Evolutionary conservation across 2,797 vertebrate genomes (phyloP), one percentile per base, ranked within the genome.

Genomic region (Eospalax fontanierii): DNA sequence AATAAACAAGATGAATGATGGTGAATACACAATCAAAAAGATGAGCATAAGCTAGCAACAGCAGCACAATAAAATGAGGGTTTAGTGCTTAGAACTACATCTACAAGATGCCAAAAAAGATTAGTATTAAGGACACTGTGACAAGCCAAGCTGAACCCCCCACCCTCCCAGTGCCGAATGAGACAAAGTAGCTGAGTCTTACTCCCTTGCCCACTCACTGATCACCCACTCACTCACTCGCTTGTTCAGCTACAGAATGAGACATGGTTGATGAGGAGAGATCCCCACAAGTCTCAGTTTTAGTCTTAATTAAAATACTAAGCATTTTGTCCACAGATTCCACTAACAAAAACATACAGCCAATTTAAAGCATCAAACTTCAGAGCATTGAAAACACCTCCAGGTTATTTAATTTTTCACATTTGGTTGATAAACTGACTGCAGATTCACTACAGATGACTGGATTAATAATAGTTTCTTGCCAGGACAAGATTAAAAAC

Each of bases 21-120:
- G 93, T 87, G 94, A 84, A 86, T 57, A 96, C 79, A 87, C 95
- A 97, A 97, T 97, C 83, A 95, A 97, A 97, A 98, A 97, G 93
- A 91, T 96, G 96, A 89, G 97, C 38, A 33, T 75, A 96, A 97
- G 87, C 97, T 89, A 97, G 98, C 88, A 15, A 97, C 0, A 85
- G 98, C 98, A 98, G 97, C 98, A 98, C 96, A 97, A 92, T 86
- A 92, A 81, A 96, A 98, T 4, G 97, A 86, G 8, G 97, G 81
- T 97, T 97, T 97, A 98, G 98, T 89, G 96, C 94, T 98, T 91
- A 75, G 87, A 97, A 90, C 96, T 83, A 89, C 22, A 89, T 92
- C 97, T 16, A 87, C 78, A 65, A 89, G 97, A 92, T 94, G 88
- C 90, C 80, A 84, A 84, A 86, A 89, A 93, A 38, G 95, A 96